phyloP scores from a whole-genome alignment of 2,113 vertebrate species.

The Bucco capensis region DNA sequence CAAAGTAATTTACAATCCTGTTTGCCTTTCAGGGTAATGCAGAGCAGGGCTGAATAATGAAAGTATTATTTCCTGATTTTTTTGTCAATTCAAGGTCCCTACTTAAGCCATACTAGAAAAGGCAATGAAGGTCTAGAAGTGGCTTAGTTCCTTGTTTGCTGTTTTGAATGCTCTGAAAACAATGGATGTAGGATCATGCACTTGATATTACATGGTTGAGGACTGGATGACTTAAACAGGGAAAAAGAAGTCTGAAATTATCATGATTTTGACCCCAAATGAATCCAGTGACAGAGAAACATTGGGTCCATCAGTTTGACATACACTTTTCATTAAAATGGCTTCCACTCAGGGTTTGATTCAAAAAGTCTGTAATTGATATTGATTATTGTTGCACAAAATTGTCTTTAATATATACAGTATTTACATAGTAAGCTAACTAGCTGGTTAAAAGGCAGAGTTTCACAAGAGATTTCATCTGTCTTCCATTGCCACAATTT shows the following conservation, averaged over 20 bases:
- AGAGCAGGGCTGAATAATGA: constrained; percentile 59
- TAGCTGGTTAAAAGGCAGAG: not conserved
- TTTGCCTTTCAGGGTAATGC: constrained; percentile 67
- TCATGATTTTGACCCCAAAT: constrained; percentile 12
- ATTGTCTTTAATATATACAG: not conserved
- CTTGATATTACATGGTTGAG: not conserved
- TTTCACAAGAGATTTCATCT: not conserved
- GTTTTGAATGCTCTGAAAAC: constrained; percentile 28
- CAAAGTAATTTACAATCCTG: constrained; percentile 58
- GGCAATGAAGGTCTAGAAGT: constrained; percentile 18
- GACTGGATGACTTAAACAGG: not conserved
- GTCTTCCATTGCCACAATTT: rapidly evolving
- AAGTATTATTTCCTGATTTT: constrained; percentile 54
- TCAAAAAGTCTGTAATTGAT: constrained; percentile 12
- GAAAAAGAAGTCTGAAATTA: constrained; percentile 33
- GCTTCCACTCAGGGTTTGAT: not conserved
- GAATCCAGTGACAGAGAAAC: constrained; percentile 36
- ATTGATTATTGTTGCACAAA: constrained; percentile 8
- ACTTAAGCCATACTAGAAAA: constrained; percentile 47
- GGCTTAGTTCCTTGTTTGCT: constrained; percentile 17
- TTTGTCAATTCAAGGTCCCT: constrained; percentile 52
- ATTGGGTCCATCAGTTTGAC: constrained; percentile 20
- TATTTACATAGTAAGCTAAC: constrained; percentile 12
- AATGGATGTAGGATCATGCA: not conserved
- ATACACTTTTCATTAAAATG: constrained; percentile 43